phyloP scores from a whole-genome alignment of 2,888 invertebrate genomes.

The Cataglyphis livida region DNA sequence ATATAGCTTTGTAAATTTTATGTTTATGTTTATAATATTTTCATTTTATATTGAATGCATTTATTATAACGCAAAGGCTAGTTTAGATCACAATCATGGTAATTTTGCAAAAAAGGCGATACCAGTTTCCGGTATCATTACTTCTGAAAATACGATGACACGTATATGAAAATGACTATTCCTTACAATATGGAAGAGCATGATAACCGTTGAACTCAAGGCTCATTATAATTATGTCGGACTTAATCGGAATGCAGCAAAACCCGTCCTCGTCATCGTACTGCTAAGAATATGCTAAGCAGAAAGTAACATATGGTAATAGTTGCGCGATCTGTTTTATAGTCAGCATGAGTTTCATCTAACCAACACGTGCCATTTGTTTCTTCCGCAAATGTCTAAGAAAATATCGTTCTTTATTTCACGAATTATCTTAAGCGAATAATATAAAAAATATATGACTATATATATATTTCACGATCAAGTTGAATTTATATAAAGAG shows the following conservation, averaged over 20 bases:
- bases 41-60: neutral
- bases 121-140: constrained; percentile 54
- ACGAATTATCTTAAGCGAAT: neutral
- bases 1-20: neutral
- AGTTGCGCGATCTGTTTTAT: constrained; percentile 42
- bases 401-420: constrained; percentile 14
- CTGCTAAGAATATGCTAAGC: constrained; percentile 63
- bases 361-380: constrained; percentile 61
- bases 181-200: constrained; percentile 68
- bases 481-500: constrained; percentile 8
- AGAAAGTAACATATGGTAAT: constrained; percentile 57
- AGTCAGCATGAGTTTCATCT: constrained; percentile 30
- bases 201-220: constrained; percentile 67
- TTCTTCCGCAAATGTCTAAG: constrained; percentile 48
- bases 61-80: constrained; percentile 52
- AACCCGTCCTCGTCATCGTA: constrained; percentile 65
- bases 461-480: neutral
- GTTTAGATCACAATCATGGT: constrained; percentile 35
- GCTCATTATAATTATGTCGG: constrained; percentile 74
- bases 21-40: neutral
- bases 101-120: constrained; percentile 54
- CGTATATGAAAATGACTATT: constrained; percentile 52
- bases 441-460: neutral
- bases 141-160: constrained; percentile 60
- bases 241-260: constrained; percentile 71